Conservation (phyloP, 2,113 vertebrate genomes). For the Tringa solitaria region DNA sequence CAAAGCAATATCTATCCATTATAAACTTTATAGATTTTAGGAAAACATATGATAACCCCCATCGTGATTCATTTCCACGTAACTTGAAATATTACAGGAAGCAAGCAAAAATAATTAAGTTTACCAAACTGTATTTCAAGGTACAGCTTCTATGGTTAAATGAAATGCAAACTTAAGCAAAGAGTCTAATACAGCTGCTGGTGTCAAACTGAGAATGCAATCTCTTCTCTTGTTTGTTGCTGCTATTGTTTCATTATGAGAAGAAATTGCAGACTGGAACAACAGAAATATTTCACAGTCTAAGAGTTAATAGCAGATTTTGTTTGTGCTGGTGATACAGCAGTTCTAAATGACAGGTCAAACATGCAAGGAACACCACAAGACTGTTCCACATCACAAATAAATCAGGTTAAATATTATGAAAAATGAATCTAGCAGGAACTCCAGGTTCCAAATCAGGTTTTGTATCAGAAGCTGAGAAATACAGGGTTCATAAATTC, state of each 20-base stretch:
- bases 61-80: background rate
- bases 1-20: background rate
- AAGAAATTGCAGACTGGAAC: background rate
- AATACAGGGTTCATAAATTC: background rate
- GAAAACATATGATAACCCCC: conserved; percentile 2
- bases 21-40: background rate
- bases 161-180: conserved; percentile 23
- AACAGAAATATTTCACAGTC: conserved; percentile 18
- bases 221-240: conserved; percentile 14
- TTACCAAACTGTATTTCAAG: conserved; percentile 45
- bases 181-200: background rate
- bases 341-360: conserved; percentile 33
- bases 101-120: conserved; percentile 33
- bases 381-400: background rate
- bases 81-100: conserved; percentile 21
- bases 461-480: conserved; percentile 20
- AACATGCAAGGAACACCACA: background rate
- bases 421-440: conserved; percentile 13
- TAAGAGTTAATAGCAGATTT: background rate
- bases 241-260: conserved; percentile 4
- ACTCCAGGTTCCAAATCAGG: conserved; percentile 9
- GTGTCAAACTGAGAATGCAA: conserved; percentile 49
- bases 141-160: background rate
- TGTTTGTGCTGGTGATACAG: background rate
- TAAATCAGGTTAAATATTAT: conserved; percentile 36